Conservation (phyloP, 2,888 invertebrate genomes). For the Proisotoma minuta region DNA sequence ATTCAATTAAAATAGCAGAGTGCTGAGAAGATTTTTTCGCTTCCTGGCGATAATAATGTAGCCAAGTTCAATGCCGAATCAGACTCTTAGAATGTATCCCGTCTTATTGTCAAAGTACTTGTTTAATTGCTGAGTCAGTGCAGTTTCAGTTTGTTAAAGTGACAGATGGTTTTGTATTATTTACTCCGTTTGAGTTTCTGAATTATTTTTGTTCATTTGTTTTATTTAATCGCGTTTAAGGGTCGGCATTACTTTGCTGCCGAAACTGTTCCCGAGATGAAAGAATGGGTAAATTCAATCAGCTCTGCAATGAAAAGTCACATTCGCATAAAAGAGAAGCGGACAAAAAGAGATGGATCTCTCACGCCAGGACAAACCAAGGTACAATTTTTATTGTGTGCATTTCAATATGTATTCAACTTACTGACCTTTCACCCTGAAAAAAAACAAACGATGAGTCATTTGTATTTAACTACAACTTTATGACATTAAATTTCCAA, state of each 20-base stretch:
- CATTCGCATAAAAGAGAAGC: constrained; percentile 43
- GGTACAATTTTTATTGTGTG: constrained; percentile 13
- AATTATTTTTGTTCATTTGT: constrained; percentile 18
- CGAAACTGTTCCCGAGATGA: constrained; percentile 49
- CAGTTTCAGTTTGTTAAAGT: neutral
- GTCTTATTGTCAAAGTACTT: too few relatives aligned
- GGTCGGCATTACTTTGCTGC: constrained; percentile 50
- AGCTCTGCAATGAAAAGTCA: constrained; percentile 47
- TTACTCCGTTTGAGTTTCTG: neutral
- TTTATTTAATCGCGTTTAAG: constrained; percentile 41
- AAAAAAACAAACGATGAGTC: too few relatives aligned
- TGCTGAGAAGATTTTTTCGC: too few relatives aligned
- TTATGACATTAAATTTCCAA: too few relatives aligned
- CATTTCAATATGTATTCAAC: neutral
- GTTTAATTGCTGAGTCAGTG: neutral
- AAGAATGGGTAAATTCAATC: constrained; percentile 49
- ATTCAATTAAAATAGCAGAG: too few relatives aligned
- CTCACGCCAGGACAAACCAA: constrained; percentile 27
- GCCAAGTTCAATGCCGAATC: neutral
- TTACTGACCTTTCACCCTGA: too few relatives aligned
- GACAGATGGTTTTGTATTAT: neutral
- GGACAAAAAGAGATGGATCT: constrained; percentile 32
- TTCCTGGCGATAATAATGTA: too few relatives aligned
- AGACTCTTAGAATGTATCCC: neutral
- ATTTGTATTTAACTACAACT: too few relatives aligned